A percentile compares a stretch with the other conserved stretches of the same genome.
phyloP scores from a whole-genome alignment of 2,113 vertebrate genomes.

The Oenanthe oenanthe region DNA sequence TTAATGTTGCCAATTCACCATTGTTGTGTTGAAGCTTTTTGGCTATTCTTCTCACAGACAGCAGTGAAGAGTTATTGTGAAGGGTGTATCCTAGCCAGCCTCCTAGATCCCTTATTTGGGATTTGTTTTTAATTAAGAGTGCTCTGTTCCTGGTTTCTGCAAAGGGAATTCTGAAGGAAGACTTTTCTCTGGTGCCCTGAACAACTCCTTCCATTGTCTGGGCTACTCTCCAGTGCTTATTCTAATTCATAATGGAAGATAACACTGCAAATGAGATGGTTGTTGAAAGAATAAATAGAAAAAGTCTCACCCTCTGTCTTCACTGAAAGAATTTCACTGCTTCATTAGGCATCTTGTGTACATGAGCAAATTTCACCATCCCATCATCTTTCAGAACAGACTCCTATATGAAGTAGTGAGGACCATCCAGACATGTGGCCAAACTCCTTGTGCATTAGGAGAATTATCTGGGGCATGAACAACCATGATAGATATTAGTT shows the following conservation, averaged over 20 bases:
- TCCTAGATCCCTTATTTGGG: background rate
- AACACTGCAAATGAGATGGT: background rate
- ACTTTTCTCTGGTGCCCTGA: conserved; percentile 23
- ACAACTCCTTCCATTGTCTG: conserved; percentile 6
- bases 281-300: background rate
- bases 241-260: conserved; percentile 27
- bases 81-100: background rate
- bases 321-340: background rate
- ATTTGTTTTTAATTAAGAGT: conserved; percentile 27
- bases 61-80: background rate
- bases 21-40: background rate
- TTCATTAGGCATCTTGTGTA: background rate
- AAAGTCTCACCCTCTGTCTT: background rate
- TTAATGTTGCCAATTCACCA: background rate
- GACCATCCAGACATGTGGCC: background rate
- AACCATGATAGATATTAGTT: background rate
- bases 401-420: background rate
- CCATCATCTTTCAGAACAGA: background rate
- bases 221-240: conserved; percentile 9
- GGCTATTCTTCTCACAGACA: background rate
- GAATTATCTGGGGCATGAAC: background rate
- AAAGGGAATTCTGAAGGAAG: conserved; percentile 8
- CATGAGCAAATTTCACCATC: background rate
- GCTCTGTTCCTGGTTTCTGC: conserved; percentile 21
- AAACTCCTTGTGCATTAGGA: background rate